A percentile compares a stretch with the other conserved stretches of the same genome.
Conservation (phyloP, 2,113 vertebrate genomes). For the Antennarius striatus region DNA sequence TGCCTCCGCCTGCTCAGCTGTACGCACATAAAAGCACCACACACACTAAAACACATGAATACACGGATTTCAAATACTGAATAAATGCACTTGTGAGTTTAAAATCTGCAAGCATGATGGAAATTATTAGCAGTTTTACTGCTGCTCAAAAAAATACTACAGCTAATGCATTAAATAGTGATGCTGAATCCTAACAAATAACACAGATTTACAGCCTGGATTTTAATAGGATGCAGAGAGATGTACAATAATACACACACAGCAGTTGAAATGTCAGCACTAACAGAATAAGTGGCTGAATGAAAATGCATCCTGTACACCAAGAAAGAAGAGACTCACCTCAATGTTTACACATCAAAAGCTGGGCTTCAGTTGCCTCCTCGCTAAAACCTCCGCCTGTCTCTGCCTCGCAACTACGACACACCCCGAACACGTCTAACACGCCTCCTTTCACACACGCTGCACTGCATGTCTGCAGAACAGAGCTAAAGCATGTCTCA, state of each 20-base stretch:
- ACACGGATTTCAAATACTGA: too few species aligned
- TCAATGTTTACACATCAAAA: conserved; percentile 44
- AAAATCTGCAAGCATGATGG: background rate
- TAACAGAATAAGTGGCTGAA: background rate
- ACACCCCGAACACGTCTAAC: conserved; percentile 57
- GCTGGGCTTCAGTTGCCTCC: conserved; percentile 10
- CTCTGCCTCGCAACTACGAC: conserved; percentile 46
- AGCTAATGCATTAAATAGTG: background rate
- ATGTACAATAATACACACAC: background rate
- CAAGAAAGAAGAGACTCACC: conserved; percentile 51
- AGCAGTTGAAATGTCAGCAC: background rate
- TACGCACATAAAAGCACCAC: conserved; percentile 10
- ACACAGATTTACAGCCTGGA: background rate
- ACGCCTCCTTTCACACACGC: conserved; percentile 38
- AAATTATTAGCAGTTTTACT: background rate
- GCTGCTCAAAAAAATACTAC: background rate
- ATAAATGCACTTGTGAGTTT: background rate
- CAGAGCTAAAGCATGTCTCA: conserved; percentile 33
- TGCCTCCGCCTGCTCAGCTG: conserved; percentile 25
- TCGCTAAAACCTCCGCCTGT: conserved; percentile 18
- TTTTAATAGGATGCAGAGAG: background rate
- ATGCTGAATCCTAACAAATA: background rate
- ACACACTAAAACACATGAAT: conserved; percentile 2
- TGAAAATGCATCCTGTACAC: background rate
- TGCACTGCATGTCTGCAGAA: conserved; percentile 49